Evolutionary conservation across 2,797 vertebrate species (phyloP), one percentile per base, ranked within the genome.

Genomic region (Octomys mimax): DNA sequence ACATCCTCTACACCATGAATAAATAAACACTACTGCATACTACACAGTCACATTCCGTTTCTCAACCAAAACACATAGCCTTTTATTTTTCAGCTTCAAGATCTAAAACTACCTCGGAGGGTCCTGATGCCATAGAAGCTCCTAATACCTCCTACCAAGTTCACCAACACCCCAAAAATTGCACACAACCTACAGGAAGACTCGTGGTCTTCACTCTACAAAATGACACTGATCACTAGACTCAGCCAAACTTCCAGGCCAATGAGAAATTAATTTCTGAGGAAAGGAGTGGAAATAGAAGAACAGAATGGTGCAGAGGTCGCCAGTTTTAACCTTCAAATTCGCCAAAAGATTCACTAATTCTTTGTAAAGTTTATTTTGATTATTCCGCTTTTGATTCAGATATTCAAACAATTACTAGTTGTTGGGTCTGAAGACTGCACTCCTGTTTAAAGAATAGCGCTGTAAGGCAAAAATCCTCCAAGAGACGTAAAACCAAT

Each of bases 371-470:
- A 97, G 94, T 97, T 96, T 87, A 79, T 95, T 96, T 97, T 33
- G 87, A 97, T 96, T 97, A 96, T 93, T 96, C 94, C 83, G 68
- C 70, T 90, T 95, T 93, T 97, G 97, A 98, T 98, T 96, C 97
- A 97, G 84, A 49, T 28, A 1, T 16, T 66, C 89, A 73, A 36
- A 70, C 95, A 96, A 97, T 97, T 98, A 97, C 92, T 96, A 88
- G 62, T 88, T 97, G 88, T 95, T 97, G 96, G 93, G 85, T 36
- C 95, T 97, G 87, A 98, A 97, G 95, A 97, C 97, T 42, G 82
- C 70, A 33, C 42, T 96, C 78, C 89, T 90, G 66, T 96, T 97
- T 95, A 95, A 92, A 93, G 22, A 90, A 49, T 54, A 85, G 16
- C 13, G 52, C 62, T 91, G 78, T 18, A 24, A 92, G 86, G 97